Evolutionary conservation across 2,113 vertebrate genomes (phyloP).

Genomic region (Psittacara wagleri): DNA sequence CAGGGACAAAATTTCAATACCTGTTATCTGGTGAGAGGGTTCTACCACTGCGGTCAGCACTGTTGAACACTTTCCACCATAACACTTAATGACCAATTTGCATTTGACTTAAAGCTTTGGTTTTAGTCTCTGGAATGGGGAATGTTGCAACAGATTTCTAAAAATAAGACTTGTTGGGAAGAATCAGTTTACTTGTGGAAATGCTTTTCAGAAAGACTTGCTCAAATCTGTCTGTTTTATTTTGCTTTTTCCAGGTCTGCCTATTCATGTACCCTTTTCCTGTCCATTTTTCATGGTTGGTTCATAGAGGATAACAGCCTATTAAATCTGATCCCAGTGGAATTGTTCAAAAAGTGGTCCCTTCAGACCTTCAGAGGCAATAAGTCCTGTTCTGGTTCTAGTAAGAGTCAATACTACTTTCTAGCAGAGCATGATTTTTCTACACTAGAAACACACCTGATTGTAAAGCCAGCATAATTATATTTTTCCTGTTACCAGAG

Average conservation of each 20-base stretch:
- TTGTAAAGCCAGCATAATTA: background rate
- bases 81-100: background rate
- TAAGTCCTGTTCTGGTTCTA: background rate
- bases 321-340: background rate
- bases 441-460: background rate
- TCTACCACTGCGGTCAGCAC: background rate
- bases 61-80: background rate
- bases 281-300: background rate
- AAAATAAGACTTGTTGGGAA: background rate
- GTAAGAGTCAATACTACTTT: background rate
- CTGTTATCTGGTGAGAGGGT: background rate
- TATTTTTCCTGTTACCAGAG: background rate
- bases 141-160: background rate
- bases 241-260: background rate
- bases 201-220: background rate
- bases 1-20: background rate
- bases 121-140: background rate
- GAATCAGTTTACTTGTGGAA: background rate
- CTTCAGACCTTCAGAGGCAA: background rate
- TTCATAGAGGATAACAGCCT: background rate
- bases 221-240: background rate
- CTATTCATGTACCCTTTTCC: background rate
- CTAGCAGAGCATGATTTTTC: background rate
- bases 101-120: background rate
- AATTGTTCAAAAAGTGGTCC: background rate